Percentiles rank a stretch among this genome's conserved stretches.
These are phyloP conservation scores for Polypterus senegalus DNA, from an alignment of 2,113 vertebrate genomes.

Conservation along the genomic window DNA sequence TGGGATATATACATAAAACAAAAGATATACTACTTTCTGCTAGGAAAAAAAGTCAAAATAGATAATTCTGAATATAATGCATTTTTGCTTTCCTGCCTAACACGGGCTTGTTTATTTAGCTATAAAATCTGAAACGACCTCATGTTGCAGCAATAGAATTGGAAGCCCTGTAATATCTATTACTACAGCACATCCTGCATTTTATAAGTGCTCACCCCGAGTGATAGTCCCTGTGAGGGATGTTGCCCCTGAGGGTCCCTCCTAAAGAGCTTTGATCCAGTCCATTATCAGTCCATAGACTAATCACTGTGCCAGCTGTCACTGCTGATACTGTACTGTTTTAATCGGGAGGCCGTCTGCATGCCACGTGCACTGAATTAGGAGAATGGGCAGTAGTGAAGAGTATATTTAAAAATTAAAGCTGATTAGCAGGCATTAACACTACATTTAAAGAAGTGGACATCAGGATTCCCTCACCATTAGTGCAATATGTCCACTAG, in stretches of 20 bases:
- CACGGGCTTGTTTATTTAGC: neutral
- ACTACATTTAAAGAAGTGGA: constrained; percentile 31
- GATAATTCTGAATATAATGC: too few relatives aligned
- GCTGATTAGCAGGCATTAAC: constrained; percentile 42
- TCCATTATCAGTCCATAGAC: constrained; percentile 37
- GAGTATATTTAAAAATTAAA: constrained; percentile 51
- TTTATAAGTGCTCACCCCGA: constrained; percentile 7
- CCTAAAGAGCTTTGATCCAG: constrained; percentile 41
- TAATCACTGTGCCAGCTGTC: constrained; percentile 58
- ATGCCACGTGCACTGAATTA: constrained; percentile 32
- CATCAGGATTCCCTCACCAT: constrained; percentile 19
- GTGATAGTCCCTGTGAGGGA: constrained; percentile 12
- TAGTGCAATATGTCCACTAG: constrained; percentile 25
- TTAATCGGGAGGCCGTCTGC: constrained; percentile 26
- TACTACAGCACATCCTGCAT: neutral
- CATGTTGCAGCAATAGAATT: neutral
- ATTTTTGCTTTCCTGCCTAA: too few relatives aligned
- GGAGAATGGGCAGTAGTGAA: constrained; percentile 30
- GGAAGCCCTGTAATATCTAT: neutral
- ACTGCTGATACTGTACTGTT: constrained; percentile 19
- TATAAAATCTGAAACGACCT: neutral
- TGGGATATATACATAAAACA: too few relatives aligned
- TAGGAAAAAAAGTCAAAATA: too few relatives aligned
- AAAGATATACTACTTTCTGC: too few relatives aligned
- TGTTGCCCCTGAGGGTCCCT: constrained; percentile 31